These are phyloP conservation scores for Hoplostethus atlanticus DNA, from an alignment of 2,797 vertebrate species.

Conservation along the genomic window DNA sequence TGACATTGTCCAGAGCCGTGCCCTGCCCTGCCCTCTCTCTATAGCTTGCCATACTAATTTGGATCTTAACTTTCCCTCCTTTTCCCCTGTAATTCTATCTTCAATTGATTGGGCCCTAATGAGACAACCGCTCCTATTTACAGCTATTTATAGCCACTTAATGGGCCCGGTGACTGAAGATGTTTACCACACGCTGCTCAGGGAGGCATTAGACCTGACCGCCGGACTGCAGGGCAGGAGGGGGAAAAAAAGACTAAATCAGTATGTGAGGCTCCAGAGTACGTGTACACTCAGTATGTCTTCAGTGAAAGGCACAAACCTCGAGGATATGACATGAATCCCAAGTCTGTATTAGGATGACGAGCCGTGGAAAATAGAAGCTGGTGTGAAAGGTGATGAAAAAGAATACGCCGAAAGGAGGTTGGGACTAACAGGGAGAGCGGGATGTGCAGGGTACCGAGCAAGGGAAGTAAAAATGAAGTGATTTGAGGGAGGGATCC, in stretches of 20 bases:
- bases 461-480: constrained; percentile 12
- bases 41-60: constrained; percentile 39
- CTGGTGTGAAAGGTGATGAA: constrained; percentile 31
- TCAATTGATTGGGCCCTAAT: constrained; percentile 61
- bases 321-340: constrained; percentile 23
- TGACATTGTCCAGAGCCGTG: constrained; percentile 29
- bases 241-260: not conserved
- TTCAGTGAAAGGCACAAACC: not conserved
- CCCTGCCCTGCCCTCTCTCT: constrained; percentile 20
- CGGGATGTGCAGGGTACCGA: not conserved
- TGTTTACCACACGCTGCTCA: constrained; percentile 31
- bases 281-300: not conserved
- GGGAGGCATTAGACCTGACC: constrained; percentile 2
- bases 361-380: constrained; percentile 24
- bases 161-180: constrained; percentile 39
- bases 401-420: constrained; percentile 7
- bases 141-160: constrained; percentile 43
- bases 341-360: constrained; percentile 9
- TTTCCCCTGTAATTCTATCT: constrained; percentile 53
- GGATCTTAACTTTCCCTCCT: constrained; percentile 30
- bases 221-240: constrained; percentile 11
- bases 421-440: constrained; percentile 1
- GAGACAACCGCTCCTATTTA: constrained; percentile 63
- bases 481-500: constrained; percentile 25
- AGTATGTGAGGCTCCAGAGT: not conserved